These are phyloP conservation scores for Ernsta delagoae DNA, from an alignment of 2,888 invertebrate species.

Conservation along the genomic window DNA sequence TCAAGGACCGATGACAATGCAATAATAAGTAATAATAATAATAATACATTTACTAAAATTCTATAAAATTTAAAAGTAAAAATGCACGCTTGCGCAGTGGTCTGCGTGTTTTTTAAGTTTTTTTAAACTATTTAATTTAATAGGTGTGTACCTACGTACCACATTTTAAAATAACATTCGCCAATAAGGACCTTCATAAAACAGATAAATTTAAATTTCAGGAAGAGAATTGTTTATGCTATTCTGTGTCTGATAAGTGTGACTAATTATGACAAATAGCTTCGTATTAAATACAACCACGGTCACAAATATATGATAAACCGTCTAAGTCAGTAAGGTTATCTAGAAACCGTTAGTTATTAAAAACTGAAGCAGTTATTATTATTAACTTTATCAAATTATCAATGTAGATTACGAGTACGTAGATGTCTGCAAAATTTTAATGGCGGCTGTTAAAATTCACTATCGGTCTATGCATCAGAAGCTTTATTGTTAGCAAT, in stretches of 20 bases:
- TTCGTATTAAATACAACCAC: conserved; percentile 49
- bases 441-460: neutral
- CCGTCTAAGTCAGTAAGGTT: conserved; percentile 21
- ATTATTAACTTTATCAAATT: neutral
- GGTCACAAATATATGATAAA: conserved; percentile 32
- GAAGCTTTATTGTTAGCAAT: neutral
- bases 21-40: no score
- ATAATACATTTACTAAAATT: no score
- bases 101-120: no score
- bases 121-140: no score
- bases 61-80: no score
- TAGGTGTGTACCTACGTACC: no score
- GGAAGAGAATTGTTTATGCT: neutral
- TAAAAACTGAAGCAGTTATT: conserved; percentile 6
- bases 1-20: no score
- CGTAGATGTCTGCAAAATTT: neutral
- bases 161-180: no score
- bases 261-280: conserved; percentile 67
- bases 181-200: neutral
- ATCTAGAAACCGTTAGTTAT: conserved; percentile 23
- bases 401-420: neutral
- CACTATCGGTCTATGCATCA: neutral
- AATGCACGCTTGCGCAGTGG: no score
- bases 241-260: conserved; percentile 39
- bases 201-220: conserved; percentile 3